Conservation (phyloP, 2,797 vertebrate species). For the Alcedo atthis region DNA sequence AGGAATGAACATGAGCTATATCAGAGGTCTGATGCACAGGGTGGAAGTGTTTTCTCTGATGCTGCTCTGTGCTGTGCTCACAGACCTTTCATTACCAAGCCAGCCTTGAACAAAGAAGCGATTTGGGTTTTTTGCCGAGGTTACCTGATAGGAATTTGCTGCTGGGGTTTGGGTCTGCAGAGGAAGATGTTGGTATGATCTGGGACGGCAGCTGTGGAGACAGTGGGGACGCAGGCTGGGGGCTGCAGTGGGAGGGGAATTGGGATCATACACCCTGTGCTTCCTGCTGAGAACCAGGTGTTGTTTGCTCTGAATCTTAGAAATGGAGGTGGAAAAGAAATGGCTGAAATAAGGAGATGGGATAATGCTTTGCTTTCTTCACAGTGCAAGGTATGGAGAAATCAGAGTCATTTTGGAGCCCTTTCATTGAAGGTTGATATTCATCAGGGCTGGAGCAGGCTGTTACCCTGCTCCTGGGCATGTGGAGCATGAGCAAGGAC, state of each 20-base stretch:
- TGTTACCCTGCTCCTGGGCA: neutral
- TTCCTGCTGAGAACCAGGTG: neutral
- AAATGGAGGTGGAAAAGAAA: neutral
- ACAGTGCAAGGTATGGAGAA: neutral
- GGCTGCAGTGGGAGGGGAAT: neutral
- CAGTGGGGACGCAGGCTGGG: neutral
- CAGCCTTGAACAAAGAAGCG: neutral
- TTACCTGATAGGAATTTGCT: neutral
- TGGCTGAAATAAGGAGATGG: neutral
- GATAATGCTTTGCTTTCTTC: neutral
- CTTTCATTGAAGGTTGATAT: neutral
- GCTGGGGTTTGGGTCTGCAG: neutral
- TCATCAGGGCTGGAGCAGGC: neutral
- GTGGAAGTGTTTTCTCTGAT: neutral
- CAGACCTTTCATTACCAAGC: neutral
- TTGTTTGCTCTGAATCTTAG: neutral
- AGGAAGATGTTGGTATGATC: neutral
- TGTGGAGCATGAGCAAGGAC: fast-evolving
- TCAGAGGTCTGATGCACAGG: neutral
- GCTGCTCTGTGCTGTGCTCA: neutral
- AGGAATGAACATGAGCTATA: neutral
- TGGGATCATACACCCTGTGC: fast-evolving
- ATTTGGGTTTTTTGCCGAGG: neutral
- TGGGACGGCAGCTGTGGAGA: neutral
- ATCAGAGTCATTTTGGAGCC: neutral